These are phyloP conservation scores for Synanceia verrucosa DNA, from an alignment of 2,797 vertebrate genomes.

Conservation along the genomic window DNA sequence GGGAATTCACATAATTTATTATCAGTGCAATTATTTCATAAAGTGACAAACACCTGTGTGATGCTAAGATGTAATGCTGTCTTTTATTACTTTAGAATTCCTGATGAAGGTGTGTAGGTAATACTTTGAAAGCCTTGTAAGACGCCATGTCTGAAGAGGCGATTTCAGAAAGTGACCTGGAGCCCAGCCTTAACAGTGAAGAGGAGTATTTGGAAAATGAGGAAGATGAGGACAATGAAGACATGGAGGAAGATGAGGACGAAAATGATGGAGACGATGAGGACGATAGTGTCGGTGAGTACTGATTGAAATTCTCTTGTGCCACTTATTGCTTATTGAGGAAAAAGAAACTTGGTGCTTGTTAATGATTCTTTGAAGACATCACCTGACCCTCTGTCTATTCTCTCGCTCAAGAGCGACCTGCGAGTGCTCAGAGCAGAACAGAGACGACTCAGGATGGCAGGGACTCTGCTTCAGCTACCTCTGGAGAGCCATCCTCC, in stretches of 20 bases:
- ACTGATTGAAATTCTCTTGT: neutral
- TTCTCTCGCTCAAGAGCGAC: conserved; percentile 81
- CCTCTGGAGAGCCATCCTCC: conserved; percentile 90
- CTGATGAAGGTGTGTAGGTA: conserved; percentile 91
- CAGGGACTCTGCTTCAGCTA: conserved; percentile 89
- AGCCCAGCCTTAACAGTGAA: conserved; percentile 90
- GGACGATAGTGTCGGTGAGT: conserved; percentile 77
- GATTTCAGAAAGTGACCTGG: conserved; percentile 96
- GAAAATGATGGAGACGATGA: conserved; percentile 80
- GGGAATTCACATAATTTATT: neutral
- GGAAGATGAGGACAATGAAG: conserved; percentile 74
- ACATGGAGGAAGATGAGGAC: conserved; percentile 74
- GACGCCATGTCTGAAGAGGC: conserved; percentile 99
- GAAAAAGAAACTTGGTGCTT: neutral
- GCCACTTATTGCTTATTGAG: neutral
- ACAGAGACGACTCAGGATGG: conserved; percentile 81
- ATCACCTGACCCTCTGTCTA: neutral
- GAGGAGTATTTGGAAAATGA: conserved; percentile 81
- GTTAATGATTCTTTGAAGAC: neutral
- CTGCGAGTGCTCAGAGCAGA: conserved; percentile 83
- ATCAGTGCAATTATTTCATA: neutral
- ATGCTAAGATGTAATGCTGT: conserved; percentile 9
- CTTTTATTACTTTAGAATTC: conserved; percentile 54
- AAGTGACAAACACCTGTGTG: neutral
- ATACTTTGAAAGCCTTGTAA: conserved; percentile 88